phyloP scores from a whole-genome alignment of 2,888 invertebrate genomes.

The Invenusta paracnida region DNA sequence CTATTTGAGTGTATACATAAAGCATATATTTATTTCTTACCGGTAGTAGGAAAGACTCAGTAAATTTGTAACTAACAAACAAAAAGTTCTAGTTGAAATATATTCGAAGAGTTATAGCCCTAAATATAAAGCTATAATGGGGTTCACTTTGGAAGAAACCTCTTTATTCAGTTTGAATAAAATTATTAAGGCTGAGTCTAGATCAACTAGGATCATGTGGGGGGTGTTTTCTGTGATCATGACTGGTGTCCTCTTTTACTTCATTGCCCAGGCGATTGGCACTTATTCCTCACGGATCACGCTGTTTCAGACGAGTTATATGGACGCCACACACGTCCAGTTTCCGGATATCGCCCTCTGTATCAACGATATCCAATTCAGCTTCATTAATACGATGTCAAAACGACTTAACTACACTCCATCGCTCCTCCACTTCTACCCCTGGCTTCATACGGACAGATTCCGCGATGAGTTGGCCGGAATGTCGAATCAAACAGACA shows the following conservation, averaged over 20 bases:
- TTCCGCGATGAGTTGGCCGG: neutral
- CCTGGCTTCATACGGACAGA: neutral
- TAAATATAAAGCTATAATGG: too few species aligned
- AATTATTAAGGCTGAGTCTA: neutral
- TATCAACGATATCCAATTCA: neutral
- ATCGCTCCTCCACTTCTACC: neutral
- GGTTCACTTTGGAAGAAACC: neutral
- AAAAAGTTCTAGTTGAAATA: too few species aligned
- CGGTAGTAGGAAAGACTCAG: too few species aligned
- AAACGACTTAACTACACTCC: neutral
- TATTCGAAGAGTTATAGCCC: too few species aligned
- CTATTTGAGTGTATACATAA: too few species aligned
- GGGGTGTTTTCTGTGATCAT: neutral
- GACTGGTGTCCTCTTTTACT: neutral
- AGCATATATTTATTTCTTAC: too few species aligned
- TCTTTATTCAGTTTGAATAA: conserved; percentile 6
- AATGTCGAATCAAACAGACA: neutral
- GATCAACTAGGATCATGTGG: conserved; percentile 6
- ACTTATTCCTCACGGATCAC: neutral
- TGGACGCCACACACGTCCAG: neutral
- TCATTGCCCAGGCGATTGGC: neutral
- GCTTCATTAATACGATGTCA: neutral
- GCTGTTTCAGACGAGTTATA: neutral
- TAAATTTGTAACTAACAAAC: too few species aligned
- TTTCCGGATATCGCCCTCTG: neutral